Percentiles rank a stretch among this genome's conserved stretches.
Conservation (phyloP, 1,140 invertebrate genomes). For the Anastrepha obliqua region DNA sequence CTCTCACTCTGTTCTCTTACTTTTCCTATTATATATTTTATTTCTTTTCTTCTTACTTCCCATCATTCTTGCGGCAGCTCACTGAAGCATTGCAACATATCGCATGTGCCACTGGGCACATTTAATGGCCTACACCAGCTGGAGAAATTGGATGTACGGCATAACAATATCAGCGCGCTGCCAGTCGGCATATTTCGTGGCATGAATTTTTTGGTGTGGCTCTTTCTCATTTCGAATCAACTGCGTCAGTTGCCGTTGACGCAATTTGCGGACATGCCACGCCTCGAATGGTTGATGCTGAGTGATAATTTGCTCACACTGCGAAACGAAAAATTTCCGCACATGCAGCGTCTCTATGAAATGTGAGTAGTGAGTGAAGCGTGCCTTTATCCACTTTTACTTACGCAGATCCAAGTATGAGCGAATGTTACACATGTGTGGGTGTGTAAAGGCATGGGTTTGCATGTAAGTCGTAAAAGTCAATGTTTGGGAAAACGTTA, state of each 20-base stretch:
- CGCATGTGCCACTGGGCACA: constrained; percentile 65
- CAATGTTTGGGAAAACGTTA: constrained; percentile 37
- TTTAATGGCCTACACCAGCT: constrained; percentile 64
- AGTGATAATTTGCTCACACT: constrained; percentile 75
- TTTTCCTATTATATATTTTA: not conserved
- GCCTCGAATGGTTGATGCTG: constrained; percentile 75
- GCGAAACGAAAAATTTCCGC: constrained; percentile 74
- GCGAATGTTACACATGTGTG: not conserved
- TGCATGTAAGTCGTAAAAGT: constrained; percentile 17
- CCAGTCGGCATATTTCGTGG: constrained; percentile 72
- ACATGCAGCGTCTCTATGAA: constrained; percentile 74
- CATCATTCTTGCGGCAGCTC: constrained; percentile 59
- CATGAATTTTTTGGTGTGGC: constrained; percentile 73
- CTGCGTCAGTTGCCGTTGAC: constrained; percentile 67
- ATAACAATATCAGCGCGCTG: constrained; percentile 75
- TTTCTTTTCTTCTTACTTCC: not conserved
- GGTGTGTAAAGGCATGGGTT: not conserved
- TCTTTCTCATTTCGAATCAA: constrained; percentile 74
- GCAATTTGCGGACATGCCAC: constrained; percentile 74
- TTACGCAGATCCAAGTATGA: no score
- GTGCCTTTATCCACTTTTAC: not conserved
- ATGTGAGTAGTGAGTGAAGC: constrained; percentile 75
- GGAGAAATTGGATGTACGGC: constrained; percentile 70
- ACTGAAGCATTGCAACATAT: constrained; percentile 72
- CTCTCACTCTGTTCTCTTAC: not conserved